These are phyloP conservation scores for Platycnemis pennipes DNA, from an alignment of 2,888 invertebrate species.

Conservation along the genomic window DNA sequence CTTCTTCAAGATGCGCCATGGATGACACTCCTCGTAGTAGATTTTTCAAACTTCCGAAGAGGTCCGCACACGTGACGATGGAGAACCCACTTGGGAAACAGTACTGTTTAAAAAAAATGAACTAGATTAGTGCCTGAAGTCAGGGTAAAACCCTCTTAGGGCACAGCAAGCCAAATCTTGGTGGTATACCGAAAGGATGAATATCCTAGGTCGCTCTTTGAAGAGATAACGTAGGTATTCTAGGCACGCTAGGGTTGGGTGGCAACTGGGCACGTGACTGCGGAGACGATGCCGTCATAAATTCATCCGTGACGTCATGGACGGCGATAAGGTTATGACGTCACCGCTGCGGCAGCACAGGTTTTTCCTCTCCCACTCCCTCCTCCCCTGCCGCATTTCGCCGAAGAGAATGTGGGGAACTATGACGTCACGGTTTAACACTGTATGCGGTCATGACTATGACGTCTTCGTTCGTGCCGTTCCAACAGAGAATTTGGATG, in stretches of 20 bases:
- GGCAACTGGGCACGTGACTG: conserved; percentile 52
- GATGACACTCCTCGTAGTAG: neutral
- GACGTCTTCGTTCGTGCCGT: conserved; percentile 48
- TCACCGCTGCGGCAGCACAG: conserved; percentile 37
- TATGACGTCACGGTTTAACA: neutral
- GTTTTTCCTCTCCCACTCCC: neutral
- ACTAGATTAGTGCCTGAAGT: neutral
- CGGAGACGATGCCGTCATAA: conserved; percentile 57
- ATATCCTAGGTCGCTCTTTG: conserved; percentile 35
- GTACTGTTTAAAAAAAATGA: conserved; percentile 44
- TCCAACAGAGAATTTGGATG: neutral
- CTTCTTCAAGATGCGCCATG: neutral
- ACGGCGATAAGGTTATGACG: conserved; percentile 19
- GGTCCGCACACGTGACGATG: neutral
- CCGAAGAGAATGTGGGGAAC: neutral
- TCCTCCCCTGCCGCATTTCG: neutral
- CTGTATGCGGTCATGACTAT: conserved; percentile 30
- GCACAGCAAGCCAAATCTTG: neutral
- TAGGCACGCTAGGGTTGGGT: conserved; percentile 41
- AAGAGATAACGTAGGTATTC: neutral
- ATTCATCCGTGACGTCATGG: conserved; percentile 42
- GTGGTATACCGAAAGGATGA: neutral
- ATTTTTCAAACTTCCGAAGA: neutral
- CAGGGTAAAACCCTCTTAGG: neutral
- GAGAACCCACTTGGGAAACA: neutral